Evolutionary conservation across 2,797 vertebrate genomes (phyloP).

Genomic region (Muscicapa comitata): DNA sequence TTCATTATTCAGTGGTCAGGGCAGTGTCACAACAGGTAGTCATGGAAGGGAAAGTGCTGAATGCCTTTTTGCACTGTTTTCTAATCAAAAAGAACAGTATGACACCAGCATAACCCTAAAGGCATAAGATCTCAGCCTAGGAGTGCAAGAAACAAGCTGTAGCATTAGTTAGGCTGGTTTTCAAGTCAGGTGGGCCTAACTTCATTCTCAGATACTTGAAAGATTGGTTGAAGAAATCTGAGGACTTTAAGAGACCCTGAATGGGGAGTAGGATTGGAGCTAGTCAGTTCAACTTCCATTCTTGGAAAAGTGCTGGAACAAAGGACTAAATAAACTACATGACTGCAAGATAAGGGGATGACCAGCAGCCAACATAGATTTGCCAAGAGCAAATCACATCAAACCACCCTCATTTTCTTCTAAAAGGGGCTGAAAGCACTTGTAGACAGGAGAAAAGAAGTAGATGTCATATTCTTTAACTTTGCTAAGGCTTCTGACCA

Average conservation of each 20-base stretch:
- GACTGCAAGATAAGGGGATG: background rate
- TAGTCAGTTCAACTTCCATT: background rate
- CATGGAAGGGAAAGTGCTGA: background rate
- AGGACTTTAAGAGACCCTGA: background rate
- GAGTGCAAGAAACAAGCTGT: background rate
- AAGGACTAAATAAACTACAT: background rate
- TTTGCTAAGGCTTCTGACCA: background rate
- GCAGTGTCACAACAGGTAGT: background rate
- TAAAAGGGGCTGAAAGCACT: background rate
- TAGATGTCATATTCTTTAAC: background rate
- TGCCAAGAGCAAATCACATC: background rate
- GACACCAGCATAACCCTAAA: background rate
- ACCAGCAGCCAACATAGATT: background rate
- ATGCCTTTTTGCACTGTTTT: background rate
- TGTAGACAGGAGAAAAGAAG: background rate
- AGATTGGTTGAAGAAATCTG: background rate
- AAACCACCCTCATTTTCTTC: background rate
- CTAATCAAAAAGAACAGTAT: background rate
- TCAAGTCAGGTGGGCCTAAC: background rate
- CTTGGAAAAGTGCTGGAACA: slow-evolving; percentile 7
- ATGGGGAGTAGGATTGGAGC: background rate
- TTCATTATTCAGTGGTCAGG: background rate
- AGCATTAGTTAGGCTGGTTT: background rate
- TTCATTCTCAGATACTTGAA: background rate
- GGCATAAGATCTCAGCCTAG: background rate